phyloP scores from a whole-genome alignment of 2,113 vertebrate genomes.

The Poeciliopsis retropinna region DNA sequence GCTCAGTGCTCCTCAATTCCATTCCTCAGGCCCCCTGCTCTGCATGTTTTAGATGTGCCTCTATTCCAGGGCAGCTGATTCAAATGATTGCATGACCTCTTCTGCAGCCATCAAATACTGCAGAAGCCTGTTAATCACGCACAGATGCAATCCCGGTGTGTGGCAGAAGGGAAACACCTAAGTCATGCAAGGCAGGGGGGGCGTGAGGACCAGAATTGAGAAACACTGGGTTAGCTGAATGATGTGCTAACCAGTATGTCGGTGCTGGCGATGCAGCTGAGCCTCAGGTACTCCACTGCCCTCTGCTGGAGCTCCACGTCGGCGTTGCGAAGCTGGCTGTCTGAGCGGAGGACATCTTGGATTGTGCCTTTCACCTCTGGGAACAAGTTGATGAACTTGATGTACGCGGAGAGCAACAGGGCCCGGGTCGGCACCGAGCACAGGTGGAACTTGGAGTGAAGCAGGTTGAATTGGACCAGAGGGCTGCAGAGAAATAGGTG shows the following conservation, averaged over 20 bases:
- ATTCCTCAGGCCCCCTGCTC: too few species aligned
- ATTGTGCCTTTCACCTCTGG: constrained; percentile 94
- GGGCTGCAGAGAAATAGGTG: constrained; percentile 73
- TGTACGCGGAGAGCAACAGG: constrained; percentile 90
- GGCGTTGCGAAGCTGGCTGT: constrained; percentile 92
- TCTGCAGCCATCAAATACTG: too few species aligned
- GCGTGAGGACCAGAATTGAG: too few species aligned
- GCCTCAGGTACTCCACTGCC: constrained; percentile 92
- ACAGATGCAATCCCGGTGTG: too few species aligned
- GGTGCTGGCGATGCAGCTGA: constrained; percentile 91
- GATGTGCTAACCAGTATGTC: constrained; percentile 86
- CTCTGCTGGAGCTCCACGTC: constrained; percentile 94
- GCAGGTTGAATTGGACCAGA: constrained; percentile 91
- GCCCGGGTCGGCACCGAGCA: constrained; percentile 91
- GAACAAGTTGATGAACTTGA: constrained; percentile 96
- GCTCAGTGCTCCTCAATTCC: too few species aligned
- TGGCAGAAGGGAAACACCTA: too few species aligned
- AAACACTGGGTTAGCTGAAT: not conserved
- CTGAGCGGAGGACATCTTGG: constrained; percentile 90
- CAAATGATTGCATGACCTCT: too few species aligned
- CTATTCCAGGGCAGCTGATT: too few species aligned
- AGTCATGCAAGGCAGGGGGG: too few species aligned
- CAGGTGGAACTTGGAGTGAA: constrained; percentile 94
- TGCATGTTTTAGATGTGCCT: too few species aligned
- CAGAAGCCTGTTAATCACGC: too few species aligned